phyloP scores from a whole-genome alignment of 1,140 invertebrate species.

The Hydropsyche tenuis region DNA sequence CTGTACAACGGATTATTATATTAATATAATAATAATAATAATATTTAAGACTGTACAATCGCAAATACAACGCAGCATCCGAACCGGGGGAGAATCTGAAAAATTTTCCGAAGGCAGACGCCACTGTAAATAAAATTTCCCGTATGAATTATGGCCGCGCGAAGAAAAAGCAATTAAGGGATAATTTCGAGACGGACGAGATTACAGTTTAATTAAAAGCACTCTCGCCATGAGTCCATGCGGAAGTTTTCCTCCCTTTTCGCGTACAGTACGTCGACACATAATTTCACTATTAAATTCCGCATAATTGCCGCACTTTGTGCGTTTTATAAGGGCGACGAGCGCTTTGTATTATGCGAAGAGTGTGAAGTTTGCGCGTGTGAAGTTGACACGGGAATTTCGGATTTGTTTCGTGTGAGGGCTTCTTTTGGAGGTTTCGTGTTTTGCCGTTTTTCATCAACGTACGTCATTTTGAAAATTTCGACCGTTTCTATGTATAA shows the following conservation, averaged over 20 bases:
- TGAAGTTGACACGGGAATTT: too few species aligned
- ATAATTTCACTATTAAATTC: conserved; percentile 17
- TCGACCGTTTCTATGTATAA: too few species aligned
- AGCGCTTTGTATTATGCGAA: not conserved
- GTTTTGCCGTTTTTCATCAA: too few species aligned
- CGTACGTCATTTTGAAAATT: too few species aligned
- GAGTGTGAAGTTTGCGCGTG: not conserved
- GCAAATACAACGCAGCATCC: too few species aligned
- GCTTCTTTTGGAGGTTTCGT: too few species aligned
- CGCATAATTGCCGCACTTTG: not conserved
- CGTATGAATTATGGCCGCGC: not conserved
- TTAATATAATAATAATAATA: too few species aligned
- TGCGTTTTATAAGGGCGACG: not conserved
- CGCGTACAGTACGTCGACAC: not conserved
- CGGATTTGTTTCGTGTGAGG: too few species aligned
- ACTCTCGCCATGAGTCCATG: not conserved
- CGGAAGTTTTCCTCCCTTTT: not conserved
- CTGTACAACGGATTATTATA: too few species aligned
- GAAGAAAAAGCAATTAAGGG: conserved; percentile 10
- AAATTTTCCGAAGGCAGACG: too few species aligned
- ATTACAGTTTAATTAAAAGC: conserved; percentile 26
- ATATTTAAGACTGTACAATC: too few species aligned
- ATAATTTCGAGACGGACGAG: conserved; percentile 5
- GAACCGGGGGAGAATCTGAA: too few species aligned
- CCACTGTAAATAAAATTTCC: conserved; percentile 14